Evolutionary conservation across 2,888 invertebrate species (phyloP), one percentile per base, ranked within the genome.

Genomic region (Plebejus anna): DNA sequence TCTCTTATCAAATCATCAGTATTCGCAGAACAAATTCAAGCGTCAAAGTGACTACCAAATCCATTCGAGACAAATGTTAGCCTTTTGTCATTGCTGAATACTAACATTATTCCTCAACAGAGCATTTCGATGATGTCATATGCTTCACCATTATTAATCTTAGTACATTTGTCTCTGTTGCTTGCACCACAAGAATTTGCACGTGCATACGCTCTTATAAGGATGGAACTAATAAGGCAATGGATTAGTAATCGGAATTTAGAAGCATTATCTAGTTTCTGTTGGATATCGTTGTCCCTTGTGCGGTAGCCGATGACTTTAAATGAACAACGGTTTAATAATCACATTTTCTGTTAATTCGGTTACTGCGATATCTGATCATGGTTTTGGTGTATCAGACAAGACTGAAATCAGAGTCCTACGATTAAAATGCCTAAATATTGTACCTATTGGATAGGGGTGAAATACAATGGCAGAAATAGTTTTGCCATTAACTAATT

Each of bases 131-230:
- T 71, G 71, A 71, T 22, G 66, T 75, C 75, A 75, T 76, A n/a
- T 51, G 4, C 71, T 13, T 75, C 70, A 71, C 78, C 78, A 77
- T 66, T 66, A 32, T 79, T 80, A 81, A 81, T 82, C 78, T 77
- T 80, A 28, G 66, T 66, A 5, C 6, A 66, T 32, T 82, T 82
- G 83, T 84, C 84, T 84, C 78, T 77, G 80, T 77, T 81, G 82
- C 81, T 82, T 82, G 82, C 77, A 80, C 77, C 75, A 75, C 77
- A 79, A 80, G 81, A 75, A 83, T 83, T 81, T 80, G 82, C 83
- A 82, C 83, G 83, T 83, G 83, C 82, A 76, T 28, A 32, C 28
- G 32, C 6, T 78, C 79, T 79, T 77, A 80, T 81, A 79, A 51
- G 73, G 73, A 55, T 55, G 73, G 2, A 51, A 28, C 73, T 47